Conservation (phyloP, 2,888 invertebrate species). For the Dermolepida albohirtum region DNA sequence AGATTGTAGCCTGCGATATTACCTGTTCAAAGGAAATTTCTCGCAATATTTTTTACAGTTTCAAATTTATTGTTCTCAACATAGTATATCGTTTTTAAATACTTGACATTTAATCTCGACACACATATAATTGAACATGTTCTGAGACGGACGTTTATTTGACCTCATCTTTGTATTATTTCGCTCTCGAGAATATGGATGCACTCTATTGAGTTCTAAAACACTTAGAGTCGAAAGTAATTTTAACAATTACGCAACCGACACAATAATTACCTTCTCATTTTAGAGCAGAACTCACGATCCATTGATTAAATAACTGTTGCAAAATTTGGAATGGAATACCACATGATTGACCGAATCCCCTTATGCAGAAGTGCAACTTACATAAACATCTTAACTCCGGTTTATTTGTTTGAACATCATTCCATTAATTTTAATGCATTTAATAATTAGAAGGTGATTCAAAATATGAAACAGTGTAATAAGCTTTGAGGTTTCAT, state of each 20-base stretch:
- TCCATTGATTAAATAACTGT: constrained; percentile 26
- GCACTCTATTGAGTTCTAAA: neutral
- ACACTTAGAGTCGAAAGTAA: constrained; percentile 26
- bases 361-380: neutral
- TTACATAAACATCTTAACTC: neutral
- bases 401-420: neutral
- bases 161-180: no score
- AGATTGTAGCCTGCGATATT: no score
- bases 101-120: no score
- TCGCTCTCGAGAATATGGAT: no score
- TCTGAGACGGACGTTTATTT: no score
- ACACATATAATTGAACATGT: no score
- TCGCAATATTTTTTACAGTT: no score
- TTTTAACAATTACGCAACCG: constrained; percentile 31
- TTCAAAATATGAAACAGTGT: no score
- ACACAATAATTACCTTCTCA: constrained; percentile 28
- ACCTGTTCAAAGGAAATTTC: no score
- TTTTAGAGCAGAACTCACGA: constrained; percentile 29
- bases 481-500: no score
- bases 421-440: neutral
- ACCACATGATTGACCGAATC: neutral
- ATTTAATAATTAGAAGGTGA: neutral
- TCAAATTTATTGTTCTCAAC: no score
- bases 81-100: no score
- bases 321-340: constrained; percentile 25